Percentiles rank a stretch among this genome's conserved stretches.
Evolutionary conservation across 2,888 invertebrate genomes (phyloP).

Genomic region (Ferrisia virgata): DNA sequence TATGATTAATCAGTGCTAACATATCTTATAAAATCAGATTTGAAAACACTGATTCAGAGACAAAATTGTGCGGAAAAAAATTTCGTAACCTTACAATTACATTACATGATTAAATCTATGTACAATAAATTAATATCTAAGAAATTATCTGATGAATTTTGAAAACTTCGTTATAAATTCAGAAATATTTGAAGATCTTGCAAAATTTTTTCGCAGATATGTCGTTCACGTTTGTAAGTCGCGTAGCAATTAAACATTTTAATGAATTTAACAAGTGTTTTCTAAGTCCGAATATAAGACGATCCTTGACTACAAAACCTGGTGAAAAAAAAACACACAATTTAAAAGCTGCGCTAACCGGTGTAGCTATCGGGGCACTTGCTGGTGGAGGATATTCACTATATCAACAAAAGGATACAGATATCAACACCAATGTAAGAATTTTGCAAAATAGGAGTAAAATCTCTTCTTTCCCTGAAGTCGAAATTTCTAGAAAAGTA

Average conservation of each 20-base stretch:
- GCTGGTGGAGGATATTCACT: not conserved
- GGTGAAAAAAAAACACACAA: not conserved
- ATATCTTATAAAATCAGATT: not conserved
- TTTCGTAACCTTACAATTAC: not conserved
- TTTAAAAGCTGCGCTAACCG: not conserved
- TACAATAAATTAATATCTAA: too few relatives aligned
- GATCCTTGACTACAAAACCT: not conserved
- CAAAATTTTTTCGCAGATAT: not conserved
- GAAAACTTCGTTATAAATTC: not conserved
- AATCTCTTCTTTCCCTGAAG: not conserved
- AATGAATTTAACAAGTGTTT: not conserved
- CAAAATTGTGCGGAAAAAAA: not conserved
- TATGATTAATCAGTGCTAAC: too few relatives aligned
- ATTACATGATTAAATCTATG: not conserved
- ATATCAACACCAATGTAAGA: not conserved
- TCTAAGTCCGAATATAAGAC: not conserved
- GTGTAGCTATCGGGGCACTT: not conserved
- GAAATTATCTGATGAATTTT: too few relatives aligned
- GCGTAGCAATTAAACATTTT: not conserved
- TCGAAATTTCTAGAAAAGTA: constrained; percentile 32
- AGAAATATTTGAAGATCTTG: not conserved
- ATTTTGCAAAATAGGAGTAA: not conserved
- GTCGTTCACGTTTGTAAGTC: not conserved
- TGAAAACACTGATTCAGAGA: not conserved
- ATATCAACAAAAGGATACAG: not conserved